phyloP scores from a whole-genome alignment of 1,140 invertebrate genomes.

The Bradynema listronoti region DNA sequence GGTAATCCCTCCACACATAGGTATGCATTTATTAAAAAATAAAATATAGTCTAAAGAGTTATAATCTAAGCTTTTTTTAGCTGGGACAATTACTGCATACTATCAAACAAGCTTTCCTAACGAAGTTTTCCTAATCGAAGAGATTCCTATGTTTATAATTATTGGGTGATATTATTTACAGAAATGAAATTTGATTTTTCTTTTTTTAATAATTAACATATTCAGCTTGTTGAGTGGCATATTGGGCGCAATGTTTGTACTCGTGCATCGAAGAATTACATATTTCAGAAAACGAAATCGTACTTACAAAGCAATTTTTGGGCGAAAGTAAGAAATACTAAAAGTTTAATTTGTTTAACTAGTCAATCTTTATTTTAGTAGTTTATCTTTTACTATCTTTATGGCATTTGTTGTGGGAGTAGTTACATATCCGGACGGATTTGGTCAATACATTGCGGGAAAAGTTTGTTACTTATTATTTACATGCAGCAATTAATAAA shows the following conservation, averaged over 20 bases:
- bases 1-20: slow-evolving; percentile 54
- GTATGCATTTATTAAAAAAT: too few species aligned
- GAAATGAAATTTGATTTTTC: slow-evolving; percentile 23
- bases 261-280: slow-evolving; percentile 69
- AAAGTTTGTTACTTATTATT: too few species aligned
- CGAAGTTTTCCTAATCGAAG: slow-evolving; percentile 81
- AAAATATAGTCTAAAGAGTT: too few species aligned
- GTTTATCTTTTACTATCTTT: slow-evolving; percentile 46
- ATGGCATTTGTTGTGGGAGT: slow-evolving; percentile 50
- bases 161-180: slow-evolving; percentile 70
- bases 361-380: slow-evolving; percentile 22
- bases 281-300: slow-evolving; percentile 44
- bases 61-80: slow-evolving; percentile 9
- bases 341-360: slow-evolving; percentile 5
- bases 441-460: slow-evolving; percentile 50
- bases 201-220: slow-evolving; percentile 9
- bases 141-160: slow-evolving; percentile 83
- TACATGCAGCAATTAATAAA: too few species aligned
- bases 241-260: slow-evolving; percentile 83
- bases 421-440: slow-evolving; percentile 48
- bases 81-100: slow-evolving; percentile 56
- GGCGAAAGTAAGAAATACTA: slow-evolving; percentile 39
- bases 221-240: slow-evolving; percentile 76
- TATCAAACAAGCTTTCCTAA: slow-evolving; percentile 57
- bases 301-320: slow-evolving; percentile 46